A percentile compares a stretch with the other conserved stretches of the same genome.
These are phyloP conservation scores for Proteles cristata DNA, from an alignment of 2,113 vertebrate genomes.

Conservation along the genomic window DNA sequence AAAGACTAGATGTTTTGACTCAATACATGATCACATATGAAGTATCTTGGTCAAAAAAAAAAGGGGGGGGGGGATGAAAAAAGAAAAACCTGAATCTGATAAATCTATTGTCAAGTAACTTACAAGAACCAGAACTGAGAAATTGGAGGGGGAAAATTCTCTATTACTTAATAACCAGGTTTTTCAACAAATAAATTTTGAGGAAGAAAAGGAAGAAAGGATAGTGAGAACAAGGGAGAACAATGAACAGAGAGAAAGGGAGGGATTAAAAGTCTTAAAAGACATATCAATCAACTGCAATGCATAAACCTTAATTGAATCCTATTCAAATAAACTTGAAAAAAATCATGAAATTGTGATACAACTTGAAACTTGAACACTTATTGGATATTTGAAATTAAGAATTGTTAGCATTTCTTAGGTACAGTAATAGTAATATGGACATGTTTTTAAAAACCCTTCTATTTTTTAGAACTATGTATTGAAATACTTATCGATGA, in stretches of 20 bases:
- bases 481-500: not conserved
- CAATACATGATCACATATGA: not conserved
- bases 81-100: not conserved
- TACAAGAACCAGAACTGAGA: not conserved
- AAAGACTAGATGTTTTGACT: not conserved
- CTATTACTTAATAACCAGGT: not conserved
- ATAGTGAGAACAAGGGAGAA: rapidly evolving
- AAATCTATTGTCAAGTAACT: not conserved
- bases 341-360: not conserved
- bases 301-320: not conserved
- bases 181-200: not conserved
- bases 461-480: not conserved
- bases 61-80: not conserved
- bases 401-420: not conserved
- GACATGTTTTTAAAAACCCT: not conserved
- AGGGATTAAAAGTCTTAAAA: not conserved
- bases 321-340: not conserved
- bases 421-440: not conserved
- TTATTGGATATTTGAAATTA: not conserved
- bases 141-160: not conserved
- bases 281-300: not conserved
- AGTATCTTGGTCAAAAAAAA: not conserved
- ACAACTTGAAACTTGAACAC: not conserved
- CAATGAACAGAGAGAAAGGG: not conserved
- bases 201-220: not conserved